Evolutionary conservation across 2,797 vertebrate genomes (phyloP).

Genomic region (Eleutherodactylus coqui): DNA sequence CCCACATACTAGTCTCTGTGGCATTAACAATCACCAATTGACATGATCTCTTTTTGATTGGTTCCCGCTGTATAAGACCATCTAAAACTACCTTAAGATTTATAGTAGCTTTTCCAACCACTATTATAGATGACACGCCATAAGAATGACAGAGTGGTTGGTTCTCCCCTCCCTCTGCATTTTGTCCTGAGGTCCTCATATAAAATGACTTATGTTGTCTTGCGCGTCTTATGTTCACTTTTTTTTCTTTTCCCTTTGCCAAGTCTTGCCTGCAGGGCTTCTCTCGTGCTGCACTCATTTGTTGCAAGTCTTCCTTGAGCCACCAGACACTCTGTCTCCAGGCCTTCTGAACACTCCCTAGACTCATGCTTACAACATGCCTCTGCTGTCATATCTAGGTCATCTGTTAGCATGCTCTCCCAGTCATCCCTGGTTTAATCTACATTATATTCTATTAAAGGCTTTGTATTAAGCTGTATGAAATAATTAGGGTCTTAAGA

Average conservation of each 20-base stretch:
- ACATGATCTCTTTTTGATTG: too few relatives aligned
- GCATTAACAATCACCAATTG: too few relatives aligned
- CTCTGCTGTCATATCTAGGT: conserved; percentile 6
- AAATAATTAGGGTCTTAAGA: neutral
- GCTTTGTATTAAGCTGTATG: neutral
- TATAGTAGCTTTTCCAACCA: too few relatives aligned
- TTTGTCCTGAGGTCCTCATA: neutral
- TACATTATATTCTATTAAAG: neutral
- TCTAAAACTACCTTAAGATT: too few relatives aligned
- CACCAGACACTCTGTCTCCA: conserved; percentile 27
- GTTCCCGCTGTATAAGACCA: too few relatives aligned
- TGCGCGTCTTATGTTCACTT: neutral
- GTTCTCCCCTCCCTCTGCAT: neutral
- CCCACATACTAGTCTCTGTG: too few relatives aligned
- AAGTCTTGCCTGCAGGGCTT: conserved; percentile 10
- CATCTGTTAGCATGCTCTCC: neutral
- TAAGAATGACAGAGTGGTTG: too few relatives aligned
- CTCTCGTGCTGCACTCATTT: conserved; percentile 20
- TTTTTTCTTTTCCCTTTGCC: too few relatives aligned
- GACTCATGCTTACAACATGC: neutral
- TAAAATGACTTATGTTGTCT: conserved; percentile 1
- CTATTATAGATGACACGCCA: too few relatives aligned
- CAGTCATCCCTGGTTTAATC: neutral
- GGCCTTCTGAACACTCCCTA: conserved; percentile 7
- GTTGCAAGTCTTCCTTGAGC: neutral